Conservation (phyloP, 2,888 invertebrate species). For the Alcis repandata region DNA sequence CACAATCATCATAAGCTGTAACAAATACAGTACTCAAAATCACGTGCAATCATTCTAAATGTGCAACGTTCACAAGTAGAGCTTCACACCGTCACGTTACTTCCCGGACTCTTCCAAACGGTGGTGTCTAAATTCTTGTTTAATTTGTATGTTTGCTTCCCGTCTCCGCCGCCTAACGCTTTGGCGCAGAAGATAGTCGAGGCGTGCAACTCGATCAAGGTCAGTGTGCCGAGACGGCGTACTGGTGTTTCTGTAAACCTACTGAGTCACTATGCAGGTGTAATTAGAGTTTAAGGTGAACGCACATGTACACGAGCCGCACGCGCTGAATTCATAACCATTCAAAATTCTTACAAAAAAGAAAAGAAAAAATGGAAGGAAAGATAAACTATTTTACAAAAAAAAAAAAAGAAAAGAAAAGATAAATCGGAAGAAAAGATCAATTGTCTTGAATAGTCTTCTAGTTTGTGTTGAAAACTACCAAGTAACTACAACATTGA, state of each 20-base stretch:
- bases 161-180: conserved; percentile 75
- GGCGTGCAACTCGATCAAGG: conserved; percentile 97
- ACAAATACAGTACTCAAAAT: background rate
- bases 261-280: conserved; percentile 50
- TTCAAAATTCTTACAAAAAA: too few relatives aligned
- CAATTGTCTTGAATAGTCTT: too few relatives aligned
- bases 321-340: too few relatives aligned
- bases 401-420: too few relatives aligned
- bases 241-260: conserved; percentile 44
- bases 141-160: conserved; percentile 74
- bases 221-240: conserved; percentile 76
- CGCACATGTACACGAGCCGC: too few relatives aligned
- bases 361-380: too few relatives aligned
- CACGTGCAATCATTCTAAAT: background rate
- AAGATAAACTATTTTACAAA: too few relatives aligned
- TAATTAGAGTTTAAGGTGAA: conserved; percentile 52
- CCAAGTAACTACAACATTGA: too few relatives aligned
- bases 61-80: conserved; percentile 36
- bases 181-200: conserved; percentile 95
- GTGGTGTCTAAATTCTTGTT: conserved; percentile 55
- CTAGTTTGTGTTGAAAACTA: too few relatives aligned
- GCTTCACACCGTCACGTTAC: conserved; percentile 22
- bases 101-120: conserved; percentile 39
- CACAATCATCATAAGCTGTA: background rate
- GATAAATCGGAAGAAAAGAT: too few relatives aligned